Percentiles rank a stretch among this genome's conserved stretches.
Evolutionary conservation across 2,797 vertebrate genomes (phyloP).

Genomic region (Anguilla obscura): DNA sequence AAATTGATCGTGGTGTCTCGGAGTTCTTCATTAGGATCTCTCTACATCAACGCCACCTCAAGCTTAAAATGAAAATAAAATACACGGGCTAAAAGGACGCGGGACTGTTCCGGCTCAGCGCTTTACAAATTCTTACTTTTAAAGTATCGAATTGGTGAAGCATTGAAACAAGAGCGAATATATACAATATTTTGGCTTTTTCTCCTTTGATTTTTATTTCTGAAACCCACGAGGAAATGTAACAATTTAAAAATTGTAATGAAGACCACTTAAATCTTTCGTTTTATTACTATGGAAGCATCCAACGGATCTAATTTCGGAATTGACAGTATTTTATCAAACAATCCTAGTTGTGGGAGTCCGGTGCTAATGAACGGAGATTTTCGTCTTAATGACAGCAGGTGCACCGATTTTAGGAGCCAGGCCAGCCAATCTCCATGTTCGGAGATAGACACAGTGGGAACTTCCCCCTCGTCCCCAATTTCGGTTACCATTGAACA

Average conservation of each 20-base stretch:
- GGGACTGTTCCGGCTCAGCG: slow-evolving; percentile 62
- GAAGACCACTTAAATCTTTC: slow-evolving; percentile 68
- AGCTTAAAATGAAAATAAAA: slow-evolving; percentile 87
- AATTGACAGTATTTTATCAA: slow-evolving; percentile 97
- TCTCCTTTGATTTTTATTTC: slow-evolving; percentile 29
- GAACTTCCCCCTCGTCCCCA: slow-evolving; percentile 91
- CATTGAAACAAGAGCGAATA: slow-evolving; percentile 56
- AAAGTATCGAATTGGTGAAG: slow-evolving; percentile 67
- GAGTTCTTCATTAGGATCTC: slow-evolving; percentile 69
- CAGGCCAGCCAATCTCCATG: slow-evolving; percentile 90
- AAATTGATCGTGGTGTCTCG: slow-evolving; percentile 65
- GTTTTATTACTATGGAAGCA: slow-evolving; percentile 85
- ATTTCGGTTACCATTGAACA: slow-evolving; percentile 94
- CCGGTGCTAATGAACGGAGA: slow-evolving; percentile 90
- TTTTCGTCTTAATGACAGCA: slow-evolving; percentile 83
- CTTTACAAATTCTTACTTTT: slow-evolving; percentile 57
- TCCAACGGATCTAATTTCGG: slow-evolving; percentile 95
- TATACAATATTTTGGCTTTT: slow-evolving; percentile 30
- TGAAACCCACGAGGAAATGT: slow-evolving; percentile 47
- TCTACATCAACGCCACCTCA: slow-evolving; percentile 80
- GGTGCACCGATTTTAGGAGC: slow-evolving; percentile 88
- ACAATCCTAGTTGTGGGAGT: slow-evolving; percentile 80
- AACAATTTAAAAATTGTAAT: slow-evolving; percentile 68
- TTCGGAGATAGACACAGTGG: slow-evolving; percentile 96
- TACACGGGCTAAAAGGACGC: slow-evolving; percentile 70